Evolutionary conservation across 1,140 invertebrate species (phyloP), one percentile per base, ranked within the genome.

Genomic region (Tetraneura akinire): DNA sequence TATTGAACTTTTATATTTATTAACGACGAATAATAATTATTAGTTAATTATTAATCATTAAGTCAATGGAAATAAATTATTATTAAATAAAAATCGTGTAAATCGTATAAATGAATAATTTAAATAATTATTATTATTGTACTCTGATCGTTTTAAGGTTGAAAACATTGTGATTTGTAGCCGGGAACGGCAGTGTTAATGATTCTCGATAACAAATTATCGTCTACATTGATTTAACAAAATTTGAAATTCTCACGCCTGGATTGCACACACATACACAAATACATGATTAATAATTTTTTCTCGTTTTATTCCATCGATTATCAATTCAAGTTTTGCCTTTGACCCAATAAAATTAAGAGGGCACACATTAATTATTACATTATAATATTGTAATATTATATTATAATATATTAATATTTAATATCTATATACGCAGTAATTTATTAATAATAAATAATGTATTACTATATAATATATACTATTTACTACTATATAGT

Each of bases 301-400:
- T 37, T 37, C 32, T 37, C 32, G 32, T 60, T 60, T 5, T 21
- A 60, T 60, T 60, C 26, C 32, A 37, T 4, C 8, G 8, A 4
- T 37, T 37, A 37, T 37, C 32, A 4, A 37, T 8, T 37, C 3
- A 37, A 37, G 26, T 3, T 64, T 64, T 64, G 62, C 18, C 62
- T 64, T 64, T 64, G 32, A 64, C 62, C 62, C 62, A 64, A 64
- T 64, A 21, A 64, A 21, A 51, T 18, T 5, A 51, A 16, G 3
- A 16, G 14, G 14, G 14, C 29, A 29, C 18, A 4, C 18, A n/a
- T 64, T 18, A 42, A 37, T 64, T n/a, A 37, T 64, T 37, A 42
- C n/a, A 37, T 42, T 37, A 3, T 64, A 32, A 37, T 29, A 10
- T 18, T 18, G 4, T 51, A n/a, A 64, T 10, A n/a, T 13, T 6